Evolutionary conservation across 2,888 invertebrate species (phyloP), one percentile per base, ranked within the genome.

Genomic region (Automeris io): DNA sequence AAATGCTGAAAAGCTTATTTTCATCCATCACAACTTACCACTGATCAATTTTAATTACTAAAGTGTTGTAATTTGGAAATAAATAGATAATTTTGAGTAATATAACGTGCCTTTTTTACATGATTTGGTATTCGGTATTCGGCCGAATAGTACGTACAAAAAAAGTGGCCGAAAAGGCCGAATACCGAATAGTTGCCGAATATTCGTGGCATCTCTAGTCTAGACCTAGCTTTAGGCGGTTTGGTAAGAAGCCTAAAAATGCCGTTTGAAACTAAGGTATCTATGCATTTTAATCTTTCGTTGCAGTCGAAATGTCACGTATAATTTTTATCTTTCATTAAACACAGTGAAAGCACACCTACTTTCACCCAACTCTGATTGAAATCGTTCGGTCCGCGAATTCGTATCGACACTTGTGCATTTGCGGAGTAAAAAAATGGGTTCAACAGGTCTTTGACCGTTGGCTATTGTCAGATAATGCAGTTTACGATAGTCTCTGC

Each of bases 261-360:
- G 22, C 9, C 13, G 21, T 13, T 23, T 12, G 33, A 16, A 22
- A 13, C 5, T 22, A 13, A 22, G 33, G 13, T 32, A 37, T 32
- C 23, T 12, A 11, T 12, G 16, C 22, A 11, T 37, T 37, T 8
- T 18, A 31, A 23, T 23, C 37, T 18, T 29, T 21, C 29, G 29
- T 9, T 37, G 23, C 37, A 13, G 18, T 25, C 18, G 32, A 37
- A 37, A 37, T 37, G 32, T 37, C 54, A 53, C 46, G 48, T 56
- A 46, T 37, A 55, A 51, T 51, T 57, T 55, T 53, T 54, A 59
- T 59, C 57, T 65, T 60, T 50, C 40, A 47, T 53, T 52, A 53
- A 57, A 54, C 57, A 54, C 54, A 77, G 85, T 68, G 85, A 85
- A 83, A 82, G 85, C 72, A 51, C 50, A 54, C 56, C 58, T 65